A percentile compares a stretch with the other conserved stretches of the same genome.
Evolutionary conservation across 2,113 vertebrate genomes (phyloP).

Genomic region (Equus przewalskii): DNA sequence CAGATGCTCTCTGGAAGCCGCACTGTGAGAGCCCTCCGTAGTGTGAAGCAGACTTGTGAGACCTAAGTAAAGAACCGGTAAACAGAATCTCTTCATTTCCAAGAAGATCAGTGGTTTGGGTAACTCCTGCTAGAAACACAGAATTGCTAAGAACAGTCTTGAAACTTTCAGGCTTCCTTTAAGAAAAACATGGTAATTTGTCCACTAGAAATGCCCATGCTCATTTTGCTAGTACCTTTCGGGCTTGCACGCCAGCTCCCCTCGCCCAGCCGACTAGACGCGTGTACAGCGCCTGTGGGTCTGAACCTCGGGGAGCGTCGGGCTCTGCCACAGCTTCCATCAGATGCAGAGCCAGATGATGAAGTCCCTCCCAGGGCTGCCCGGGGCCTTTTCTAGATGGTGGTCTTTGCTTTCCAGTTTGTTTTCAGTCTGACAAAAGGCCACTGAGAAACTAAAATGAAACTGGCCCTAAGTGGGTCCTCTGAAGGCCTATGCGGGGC

Average conservation of each 20-base stretch:
- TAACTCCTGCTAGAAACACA: slow-evolving; percentile 36
- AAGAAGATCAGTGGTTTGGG: neutral
- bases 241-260: neutral
- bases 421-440: neutral
- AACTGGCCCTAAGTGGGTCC: neutral
- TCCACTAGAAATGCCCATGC: neutral
- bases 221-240: neutral
- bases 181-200: neutral
- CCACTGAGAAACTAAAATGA: neutral
- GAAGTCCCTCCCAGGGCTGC: accelerated
- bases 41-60: slow-evolving; percentile 41
- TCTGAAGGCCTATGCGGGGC: neutral
- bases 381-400: neutral
- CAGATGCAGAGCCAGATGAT: neutral
- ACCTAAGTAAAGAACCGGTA: neutral
- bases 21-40: neutral
- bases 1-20: slow-evolving; percentile 58
- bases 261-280: accelerated
- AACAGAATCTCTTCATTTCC: slow-evolving; percentile 45
- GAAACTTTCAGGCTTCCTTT: neutral
- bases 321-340: too few species aligned
- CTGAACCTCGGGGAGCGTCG: neutral
- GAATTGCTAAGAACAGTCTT: neutral
- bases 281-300: neutral
- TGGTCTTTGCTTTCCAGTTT: neutral